Evolutionary conservation across 2,113 vertebrate genomes (phyloP).

Genomic region (Caracal caracal): DNA sequence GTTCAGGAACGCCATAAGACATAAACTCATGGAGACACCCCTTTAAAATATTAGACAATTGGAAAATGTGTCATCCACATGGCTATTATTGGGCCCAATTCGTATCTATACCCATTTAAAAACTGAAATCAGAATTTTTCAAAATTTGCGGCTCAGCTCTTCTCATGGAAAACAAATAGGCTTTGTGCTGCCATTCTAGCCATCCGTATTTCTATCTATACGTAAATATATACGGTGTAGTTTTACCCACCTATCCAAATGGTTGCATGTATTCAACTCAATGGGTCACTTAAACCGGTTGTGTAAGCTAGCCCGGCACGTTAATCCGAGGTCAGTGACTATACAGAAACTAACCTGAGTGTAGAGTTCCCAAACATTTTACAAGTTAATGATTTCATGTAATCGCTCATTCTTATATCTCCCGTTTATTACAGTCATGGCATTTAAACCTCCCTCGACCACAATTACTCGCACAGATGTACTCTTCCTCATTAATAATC

Average conservation of each 20-base stretch:
- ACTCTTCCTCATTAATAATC: slow-evolving; percentile 61
- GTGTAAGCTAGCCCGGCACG: background rate
- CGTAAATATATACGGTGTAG: background rate
- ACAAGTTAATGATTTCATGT: slow-evolving; percentile 44
- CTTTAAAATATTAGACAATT: slow-evolving; percentile 66
- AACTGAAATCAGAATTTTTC: slow-evolving; percentile 45
- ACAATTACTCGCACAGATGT: slow-evolving; percentile 1
- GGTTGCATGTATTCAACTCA: background rate
- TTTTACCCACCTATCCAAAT: background rate
- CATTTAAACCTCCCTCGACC: slow-evolving; percentile 65
- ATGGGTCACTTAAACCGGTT: background rate
- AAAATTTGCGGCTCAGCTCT: background rate
- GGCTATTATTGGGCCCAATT: background rate
- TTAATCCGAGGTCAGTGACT: background rate
- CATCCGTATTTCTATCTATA: background rate
- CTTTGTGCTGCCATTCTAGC: background rate
- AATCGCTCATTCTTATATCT: slow-evolving; percentile 36
- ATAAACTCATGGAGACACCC: background rate
- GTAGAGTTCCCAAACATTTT: background rate
- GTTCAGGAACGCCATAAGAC: slow-evolving; percentile 59
- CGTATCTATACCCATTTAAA: background rate
- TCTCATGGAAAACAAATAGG: background rate
- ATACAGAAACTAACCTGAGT: background rate
- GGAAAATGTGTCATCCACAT: background rate
- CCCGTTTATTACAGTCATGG: slow-evolving; percentile 35